Percentiles rank a stretch among this genome's conserved stretches.
Conservation (phyloP, 2,797 vertebrate species). For the Lutjanus campechanus region DNA sequence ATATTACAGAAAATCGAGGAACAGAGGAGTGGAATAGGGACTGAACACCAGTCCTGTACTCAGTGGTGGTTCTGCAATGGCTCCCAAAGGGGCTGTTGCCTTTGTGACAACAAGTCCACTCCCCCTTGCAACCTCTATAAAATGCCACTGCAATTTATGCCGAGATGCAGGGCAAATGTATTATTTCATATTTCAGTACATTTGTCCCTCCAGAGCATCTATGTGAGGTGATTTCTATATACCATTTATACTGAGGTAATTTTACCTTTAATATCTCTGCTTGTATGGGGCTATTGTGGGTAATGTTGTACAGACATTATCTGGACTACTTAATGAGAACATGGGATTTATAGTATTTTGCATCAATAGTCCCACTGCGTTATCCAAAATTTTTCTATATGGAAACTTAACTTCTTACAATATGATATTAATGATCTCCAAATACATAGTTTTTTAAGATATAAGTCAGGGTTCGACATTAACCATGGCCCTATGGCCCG, state of each 20-base stretch:
- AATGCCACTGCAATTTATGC: neutral
- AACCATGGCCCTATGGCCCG: too few relatives aligned
- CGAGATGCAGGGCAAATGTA: constrained; percentile 22
- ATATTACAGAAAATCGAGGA: constrained; percentile 19
- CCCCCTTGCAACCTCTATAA: constrained; percentile 8
- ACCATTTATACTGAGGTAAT: constrained; percentile 7
- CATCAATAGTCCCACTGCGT: neutral
- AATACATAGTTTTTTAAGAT: neutral
- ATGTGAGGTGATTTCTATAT: constrained; percentile 8
- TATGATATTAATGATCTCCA: neutral
- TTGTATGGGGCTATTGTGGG: constrained; percentile 10
- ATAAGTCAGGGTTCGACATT: neutral
- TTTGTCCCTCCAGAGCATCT: neutral
- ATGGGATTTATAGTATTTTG: neutral
- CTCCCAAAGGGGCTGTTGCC: constrained; percentile 22
- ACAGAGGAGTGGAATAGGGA: neutral
- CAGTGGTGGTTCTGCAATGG: constrained; percentile 4
- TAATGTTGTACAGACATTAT: constrained; percentile 15
- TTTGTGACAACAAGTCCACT: constrained; percentile 19
- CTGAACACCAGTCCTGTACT: neutral
- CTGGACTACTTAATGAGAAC: neutral
- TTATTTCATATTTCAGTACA: constrained; percentile 20
- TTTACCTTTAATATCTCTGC: neutral
- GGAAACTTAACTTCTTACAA: neutral
- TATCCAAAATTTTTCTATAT: neutral